Base-by-base conservation (phyloP, 2,888 invertebrate species). In the Beris chalybata region DNA sequence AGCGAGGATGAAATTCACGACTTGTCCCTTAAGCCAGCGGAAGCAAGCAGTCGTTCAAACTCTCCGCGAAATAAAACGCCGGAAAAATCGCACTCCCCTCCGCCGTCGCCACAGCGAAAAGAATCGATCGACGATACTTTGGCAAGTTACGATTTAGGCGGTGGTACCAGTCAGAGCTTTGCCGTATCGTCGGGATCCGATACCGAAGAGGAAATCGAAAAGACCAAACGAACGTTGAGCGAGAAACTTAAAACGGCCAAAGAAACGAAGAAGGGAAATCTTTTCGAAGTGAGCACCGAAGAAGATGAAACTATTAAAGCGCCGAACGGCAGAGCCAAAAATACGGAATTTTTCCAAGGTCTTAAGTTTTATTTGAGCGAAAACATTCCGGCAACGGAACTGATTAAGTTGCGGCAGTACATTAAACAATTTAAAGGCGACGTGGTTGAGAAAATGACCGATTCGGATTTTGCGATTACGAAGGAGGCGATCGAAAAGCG, bases 1-100 rank as follows among this genome's bases (percentile, higher is more conserved):
- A 80, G 81, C 65, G 81, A 81, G 7, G 78, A 76, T 32, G 81
- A 81, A 69, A 67, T 80, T 13, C 70, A 70, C n/a, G 77, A 77
- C 61, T 73, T 74, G 53, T 70, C 74, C 0, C 15, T 73, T 2
- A 75, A 69, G 56, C 73, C 75, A 2, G 32, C 63, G 38, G 22
- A 58, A 3, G 13, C 61, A 4, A 11, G 11, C 3, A 15, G 5
- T 22, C 12, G 4, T 9, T 22, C 22, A 22, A 22, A 22, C 15
- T 4, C 5, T 4, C 5, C 6, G 11, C 11, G n/a, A 32, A 31
- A n/a, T 4, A 13, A 29, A 4, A 4, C n/a, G 4, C 29, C 13
- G 4, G 12, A n/a, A 12, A 5, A 44, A 38, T 1, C 5, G 38
- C 9, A 5, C 9, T 2, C 31, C 13, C 9, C 61, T 13, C 11